Conservation (phyloP, 2,888 invertebrate species). For the Trichacis sp. region DNA sequence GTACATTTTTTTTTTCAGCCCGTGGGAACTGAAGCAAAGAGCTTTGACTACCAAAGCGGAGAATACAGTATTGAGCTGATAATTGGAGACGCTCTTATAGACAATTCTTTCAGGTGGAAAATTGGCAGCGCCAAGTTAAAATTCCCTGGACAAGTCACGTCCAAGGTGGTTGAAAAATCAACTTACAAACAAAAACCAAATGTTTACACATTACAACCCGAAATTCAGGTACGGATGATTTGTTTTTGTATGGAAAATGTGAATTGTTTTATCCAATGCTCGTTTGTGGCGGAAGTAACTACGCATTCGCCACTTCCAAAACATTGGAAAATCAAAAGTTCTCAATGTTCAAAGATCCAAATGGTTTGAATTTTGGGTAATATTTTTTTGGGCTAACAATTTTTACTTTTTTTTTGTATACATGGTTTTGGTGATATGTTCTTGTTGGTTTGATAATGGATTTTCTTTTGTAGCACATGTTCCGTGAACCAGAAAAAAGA, state of each 20-base stretch:
- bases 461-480: slow-evolving; percentile 82
- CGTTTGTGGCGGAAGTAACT: slow-evolving; percentile 58
- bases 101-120: slow-evolving; percentile 90
- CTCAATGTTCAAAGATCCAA: slow-evolving; percentile 19
- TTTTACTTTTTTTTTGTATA: slow-evolving; percentile 10
- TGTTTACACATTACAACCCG: slow-evolving; percentile 72
- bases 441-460: no score
- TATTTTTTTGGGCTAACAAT: slow-evolving; percentile 6
- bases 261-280: slow-evolving; percentile 56
- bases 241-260: no score
- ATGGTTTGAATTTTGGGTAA: slow-evolving; percentile 9
- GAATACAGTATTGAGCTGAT: slow-evolving; percentile 85
- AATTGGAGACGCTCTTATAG: slow-evolving; percentile 90
- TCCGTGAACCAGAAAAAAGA: slow-evolving; percentile 91
- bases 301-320: slow-evolving; percentile 62
- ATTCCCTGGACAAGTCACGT: slow-evolving; percentile 70
- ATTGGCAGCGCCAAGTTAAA: slow-evolving; percentile 83
- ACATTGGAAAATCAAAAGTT: slow-evolving; percentile 62
- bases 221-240: slow-evolving; percentile 73
- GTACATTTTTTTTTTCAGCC: slow-evolving; percentile 71
- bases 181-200: slow-evolving; percentile 57
- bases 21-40: slow-evolving; percentile 82
- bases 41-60: slow-evolving; percentile 83
- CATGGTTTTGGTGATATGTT: no score
- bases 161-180: slow-evolving; percentile 55